Conservation (phyloP, 2,888 invertebrate genomes). For the Smittia sp. region DNA sequence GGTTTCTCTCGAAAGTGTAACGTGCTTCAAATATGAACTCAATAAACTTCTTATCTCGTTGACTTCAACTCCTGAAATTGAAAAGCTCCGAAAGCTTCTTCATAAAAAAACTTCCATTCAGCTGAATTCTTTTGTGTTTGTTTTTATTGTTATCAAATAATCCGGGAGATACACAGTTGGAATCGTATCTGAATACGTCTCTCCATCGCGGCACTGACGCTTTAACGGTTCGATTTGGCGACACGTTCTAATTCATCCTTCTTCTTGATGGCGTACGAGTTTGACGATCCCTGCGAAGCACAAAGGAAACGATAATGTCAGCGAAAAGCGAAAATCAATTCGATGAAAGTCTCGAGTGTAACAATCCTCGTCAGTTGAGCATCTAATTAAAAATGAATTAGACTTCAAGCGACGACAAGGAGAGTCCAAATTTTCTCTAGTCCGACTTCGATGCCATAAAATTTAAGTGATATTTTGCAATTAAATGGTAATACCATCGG, state of each 20-base stretch:
- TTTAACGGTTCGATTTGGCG: constrained; percentile 99
- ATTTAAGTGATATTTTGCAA: constrained; percentile 28
- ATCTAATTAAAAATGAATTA: constrained; percentile 2
- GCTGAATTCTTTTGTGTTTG: constrained; percentile 2
- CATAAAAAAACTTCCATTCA: too few relatives aligned
- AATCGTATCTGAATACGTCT: neutral
- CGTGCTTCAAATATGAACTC: too few relatives aligned
- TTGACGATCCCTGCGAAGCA: constrained; percentile 86
- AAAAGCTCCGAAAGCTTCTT: too few relatives aligned
- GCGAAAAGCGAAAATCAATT: neutral
- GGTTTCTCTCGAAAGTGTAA: too few relatives aligned
- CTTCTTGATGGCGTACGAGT: constrained; percentile 99
- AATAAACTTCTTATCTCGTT: too few relatives aligned
- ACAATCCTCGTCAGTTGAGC: constrained; percentile 26
- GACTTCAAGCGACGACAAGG: constrained; percentile 22
- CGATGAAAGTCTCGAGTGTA: constrained; percentile 17
- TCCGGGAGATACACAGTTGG: constrained; percentile 16
- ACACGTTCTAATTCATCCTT: constrained; percentile 99
- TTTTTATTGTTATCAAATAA: constrained; percentile 27
- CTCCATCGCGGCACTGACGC: neutral
- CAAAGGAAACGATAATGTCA: constrained; percentile 42
- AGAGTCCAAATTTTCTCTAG: constrained; percentile 40
- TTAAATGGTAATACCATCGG: constrained; percentile 41
- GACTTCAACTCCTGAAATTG: too few relatives aligned
- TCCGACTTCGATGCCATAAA: constrained; percentile 42